Percentiles rank a stretch among this genome's conserved stretches.
Conservation (phyloP, 2,888 invertebrate genomes). For the Agrypnus murinus region DNA sequence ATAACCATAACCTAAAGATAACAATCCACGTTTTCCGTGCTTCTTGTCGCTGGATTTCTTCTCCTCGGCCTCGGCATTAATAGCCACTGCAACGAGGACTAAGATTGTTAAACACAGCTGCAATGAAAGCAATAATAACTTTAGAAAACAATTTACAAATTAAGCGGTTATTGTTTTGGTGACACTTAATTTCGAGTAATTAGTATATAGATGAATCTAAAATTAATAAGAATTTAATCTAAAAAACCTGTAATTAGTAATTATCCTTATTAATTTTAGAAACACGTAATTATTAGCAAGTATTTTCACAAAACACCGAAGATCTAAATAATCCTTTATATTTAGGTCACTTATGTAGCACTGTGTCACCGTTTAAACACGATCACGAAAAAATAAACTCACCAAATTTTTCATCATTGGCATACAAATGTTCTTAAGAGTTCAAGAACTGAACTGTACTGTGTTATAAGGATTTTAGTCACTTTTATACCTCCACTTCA, state of each 20-base stretch:
- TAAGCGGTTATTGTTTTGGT: no score
- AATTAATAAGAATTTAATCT: slow-evolving; percentile 25
- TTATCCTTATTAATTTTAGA: slow-evolving; percentile 8
- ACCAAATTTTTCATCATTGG: slow-evolving; percentile 74
- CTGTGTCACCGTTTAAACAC: slow-evolving; percentile 39
- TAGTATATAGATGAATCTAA: slow-evolving; percentile 20
- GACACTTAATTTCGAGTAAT: background rate
- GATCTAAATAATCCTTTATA: slow-evolving; percentile 37
- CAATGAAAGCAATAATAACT: slow-evolving; percentile 52
- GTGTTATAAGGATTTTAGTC: slow-evolving; percentile 72
- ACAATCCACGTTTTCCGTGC: slow-evolving; percentile 87
- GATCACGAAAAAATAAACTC: slow-evolving; percentile 66
- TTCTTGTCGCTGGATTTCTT: slow-evolving; percentile 81
- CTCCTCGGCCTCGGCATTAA: slow-evolving; percentile 79
- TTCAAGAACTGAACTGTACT: slow-evolving; percentile 77
- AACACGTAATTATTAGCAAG: background rate
- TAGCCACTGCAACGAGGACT: slow-evolving; percentile 80
- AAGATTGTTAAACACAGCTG: slow-evolving; percentile 71
- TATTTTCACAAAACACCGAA: slow-evolving; percentile 28
- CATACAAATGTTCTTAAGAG: slow-evolving; percentile 67
- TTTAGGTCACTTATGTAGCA: slow-evolving; percentile 41
- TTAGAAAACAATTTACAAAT: slow-evolving; percentile 17
- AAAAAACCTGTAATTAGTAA: background rate
- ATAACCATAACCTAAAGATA: slow-evolving; percentile 87
- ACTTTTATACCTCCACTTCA: slow-evolving; percentile 75